A percentile compares a stretch with the other conserved stretches of the same genome.
Conservation (phyloP, 2,888 invertebrate species). For the Agrochola lychnidis region DNA sequence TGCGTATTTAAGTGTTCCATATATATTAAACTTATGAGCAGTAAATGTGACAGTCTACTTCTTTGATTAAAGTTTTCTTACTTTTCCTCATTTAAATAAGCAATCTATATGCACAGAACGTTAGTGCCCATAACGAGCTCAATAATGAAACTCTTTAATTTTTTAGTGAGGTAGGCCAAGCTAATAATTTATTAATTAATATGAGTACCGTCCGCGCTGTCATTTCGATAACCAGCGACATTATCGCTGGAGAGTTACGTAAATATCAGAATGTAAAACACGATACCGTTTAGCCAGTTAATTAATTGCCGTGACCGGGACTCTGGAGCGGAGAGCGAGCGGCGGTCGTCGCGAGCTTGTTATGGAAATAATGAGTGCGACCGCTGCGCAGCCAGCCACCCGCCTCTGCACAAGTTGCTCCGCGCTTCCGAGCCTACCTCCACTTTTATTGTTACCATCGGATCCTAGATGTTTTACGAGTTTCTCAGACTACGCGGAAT, state of each 20-base stretch:
- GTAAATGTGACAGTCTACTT: conserved; percentile 56
- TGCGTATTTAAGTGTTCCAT: conserved; percentile 37
- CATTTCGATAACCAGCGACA: conserved; percentile 85
- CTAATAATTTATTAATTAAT: conserved; percentile 88
- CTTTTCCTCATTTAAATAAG: conserved; percentile 82
- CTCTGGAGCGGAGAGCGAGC: conserved; percentile 76
- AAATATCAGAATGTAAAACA: conserved; percentile 90
- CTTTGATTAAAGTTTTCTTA: conserved; percentile 72
- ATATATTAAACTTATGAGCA: conserved; percentile 37
- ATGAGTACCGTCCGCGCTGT: conserved; percentile 82
- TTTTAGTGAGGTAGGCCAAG: conserved; percentile 86
- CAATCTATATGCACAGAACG: conserved; percentile 86
- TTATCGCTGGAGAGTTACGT: conserved; percentile 88
- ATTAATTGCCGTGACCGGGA: conserved; percentile 88
- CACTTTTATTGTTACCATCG: conserved; percentile 80
- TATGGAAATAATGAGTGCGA: conserved; percentile 88
- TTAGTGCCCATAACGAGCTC: conserved; percentile 81
- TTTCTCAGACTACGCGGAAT: conserved; percentile 73
- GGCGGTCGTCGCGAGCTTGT: conserved; percentile 84
- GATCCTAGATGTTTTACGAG: conserved; percentile 75
- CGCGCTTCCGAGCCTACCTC: conserved; percentile 66
- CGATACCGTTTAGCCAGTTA: conserved; percentile 89
- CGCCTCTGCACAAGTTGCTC: conserved; percentile 81
- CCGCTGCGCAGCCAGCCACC: conserved; percentile 70
- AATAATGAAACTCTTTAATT: conserved; percentile 87